A percentile compares a stretch with the other conserved stretches of the same genome.
Evolutionary conservation across 2,888 invertebrate species (phyloP).

Genomic region (Odontothrips loti): DNA sequence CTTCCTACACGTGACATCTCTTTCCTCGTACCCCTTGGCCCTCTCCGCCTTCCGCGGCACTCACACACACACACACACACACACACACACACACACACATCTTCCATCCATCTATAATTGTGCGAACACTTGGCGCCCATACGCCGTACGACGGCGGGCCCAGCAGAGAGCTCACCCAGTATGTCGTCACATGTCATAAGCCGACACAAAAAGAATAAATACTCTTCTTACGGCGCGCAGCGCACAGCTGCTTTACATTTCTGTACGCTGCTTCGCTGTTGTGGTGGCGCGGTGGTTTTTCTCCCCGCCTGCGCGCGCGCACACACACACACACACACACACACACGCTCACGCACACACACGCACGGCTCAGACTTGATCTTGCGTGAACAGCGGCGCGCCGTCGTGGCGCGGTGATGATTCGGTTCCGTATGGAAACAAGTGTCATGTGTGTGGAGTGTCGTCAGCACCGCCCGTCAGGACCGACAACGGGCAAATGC

Average conservation of each 20-base stretch:
- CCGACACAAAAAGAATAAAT: constrained; percentile 21
- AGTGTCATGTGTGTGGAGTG: constrained; percentile 16
- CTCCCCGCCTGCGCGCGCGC: not conserved
- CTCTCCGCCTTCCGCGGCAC: too few species aligned
- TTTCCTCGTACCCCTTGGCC: not conserved
- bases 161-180: not conserved
- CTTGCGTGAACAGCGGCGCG: constrained; percentile 10
- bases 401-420: not conserved
- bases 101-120: not conserved
- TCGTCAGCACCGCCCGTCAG: not conserved
- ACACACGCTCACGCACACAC: not conserved
- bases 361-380: not conserved
- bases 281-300: not conserved
- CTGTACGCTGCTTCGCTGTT: not conserved
- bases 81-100: too few species aligned
- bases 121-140: constrained; percentile 25
- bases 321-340: not conserved
- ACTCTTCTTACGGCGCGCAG: not conserved
- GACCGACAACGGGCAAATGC: too few species aligned
- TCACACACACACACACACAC: too few species aligned
- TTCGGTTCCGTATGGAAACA: constrained; percentile 26
- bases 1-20: not conserved
- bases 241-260: constrained; percentile 24
- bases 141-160: not conserved
- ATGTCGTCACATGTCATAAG: constrained; percentile 21